Percentiles rank a stretch among this genome's conserved stretches.
Conservation (phyloP, 2,888 invertebrate species). For the Tachina grossa region DNA sequence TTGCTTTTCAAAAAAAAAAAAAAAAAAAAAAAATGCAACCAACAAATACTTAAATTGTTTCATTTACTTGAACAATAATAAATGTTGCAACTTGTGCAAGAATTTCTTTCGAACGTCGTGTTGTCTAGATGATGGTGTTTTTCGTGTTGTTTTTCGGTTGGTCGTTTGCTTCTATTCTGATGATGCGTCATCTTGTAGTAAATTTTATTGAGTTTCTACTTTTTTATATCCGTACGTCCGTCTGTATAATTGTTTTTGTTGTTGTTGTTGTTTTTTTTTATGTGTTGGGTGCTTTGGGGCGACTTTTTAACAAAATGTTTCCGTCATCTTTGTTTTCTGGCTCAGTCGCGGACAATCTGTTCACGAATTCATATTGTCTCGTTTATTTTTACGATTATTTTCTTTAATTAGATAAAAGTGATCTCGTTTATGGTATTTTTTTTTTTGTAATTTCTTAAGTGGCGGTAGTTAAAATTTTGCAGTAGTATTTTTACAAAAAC, state of each 20-base stretch:
- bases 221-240: constrained; percentile 32
- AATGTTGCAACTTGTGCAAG: constrained; percentile 32
- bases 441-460: neutral
- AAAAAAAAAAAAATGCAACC: constrained; percentile 35
- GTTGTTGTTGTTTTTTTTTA: constrained; percentile 35
- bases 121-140: constrained; percentile 58
- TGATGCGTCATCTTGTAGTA: constrained; percentile 62
- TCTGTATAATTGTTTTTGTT: constrained; percentile 13
- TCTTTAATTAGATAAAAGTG: constrained; percentile 33
- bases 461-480: constrained; percentile 27
- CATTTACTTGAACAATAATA: constrained; percentile 30
- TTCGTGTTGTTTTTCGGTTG: constrained; percentile 11
- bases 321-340: constrained; percentile 67
- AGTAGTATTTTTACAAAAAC: neutral
- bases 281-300: constrained; percentile 38
- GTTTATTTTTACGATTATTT: constrained; percentile 37
- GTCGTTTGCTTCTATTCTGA: constrained; percentile 2
- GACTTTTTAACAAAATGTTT: constrained; percentile 65
- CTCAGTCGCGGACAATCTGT: constrained; percentile 68
- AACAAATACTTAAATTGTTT: constrained; percentile 41
- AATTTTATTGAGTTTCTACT: constrained; percentile 53
- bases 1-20: constrained; percentile 8
- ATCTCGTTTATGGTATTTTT: constrained; percentile 40
- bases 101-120: constrained; percentile 60
- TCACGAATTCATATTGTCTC: constrained; percentile 65